phyloP scores from a whole-genome alignment of 2,888 invertebrate species.

The Hypomecis punctinalis region DNA sequence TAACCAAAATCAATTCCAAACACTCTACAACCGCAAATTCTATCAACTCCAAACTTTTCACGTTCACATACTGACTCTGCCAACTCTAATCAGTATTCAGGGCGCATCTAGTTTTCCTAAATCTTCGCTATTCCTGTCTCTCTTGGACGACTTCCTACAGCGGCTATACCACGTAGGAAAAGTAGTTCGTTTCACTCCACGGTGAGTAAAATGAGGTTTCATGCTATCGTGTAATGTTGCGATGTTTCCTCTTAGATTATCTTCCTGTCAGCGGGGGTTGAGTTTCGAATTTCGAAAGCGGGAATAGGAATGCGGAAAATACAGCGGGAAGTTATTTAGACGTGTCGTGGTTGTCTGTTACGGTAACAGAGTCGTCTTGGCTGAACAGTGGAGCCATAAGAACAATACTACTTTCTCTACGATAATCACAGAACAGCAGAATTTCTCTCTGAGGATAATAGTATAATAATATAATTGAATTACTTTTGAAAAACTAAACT shows the following conservation, averaged over 20 bases:
- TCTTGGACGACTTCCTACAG: conserved; percentile 33
- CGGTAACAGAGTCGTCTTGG: too few relatives aligned
- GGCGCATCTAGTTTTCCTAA: conserved; percentile 34
- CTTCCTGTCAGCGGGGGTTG: not conserved
- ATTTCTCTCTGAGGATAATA: too few relatives aligned
- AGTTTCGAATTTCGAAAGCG: not conserved
- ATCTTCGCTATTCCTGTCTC: conserved; percentile 33
- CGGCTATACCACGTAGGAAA: conserved; percentile 16
- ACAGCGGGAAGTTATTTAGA: too few relatives aligned
- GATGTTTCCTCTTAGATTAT: conserved; percentile 35
- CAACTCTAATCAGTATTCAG: conserved; percentile 31
- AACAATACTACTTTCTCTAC: too few relatives aligned
- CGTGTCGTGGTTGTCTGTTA: too few relatives aligned
- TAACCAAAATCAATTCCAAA: conserved; percentile 18
- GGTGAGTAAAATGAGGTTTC: conserved; percentile 35
- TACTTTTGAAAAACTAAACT: too few relatives aligned
- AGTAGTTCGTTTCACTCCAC: conserved; percentile 1
- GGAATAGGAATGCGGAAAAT: too few relatives aligned
- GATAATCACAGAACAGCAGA: too few relatives aligned
- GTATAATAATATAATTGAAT: too few relatives aligned
- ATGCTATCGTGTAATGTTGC: conserved; percentile 33
- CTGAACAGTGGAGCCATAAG: too few relatives aligned
- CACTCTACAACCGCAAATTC: conserved; percentile 14
- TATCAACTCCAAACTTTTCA: conserved; percentile 20
- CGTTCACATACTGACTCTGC: conserved; percentile 23